Evolutionary conservation across 2,113 vertebrate genomes (phyloP), one percentile per base, ranked within the genome.

Genomic region (Pluvialis apricaria): DNA sequence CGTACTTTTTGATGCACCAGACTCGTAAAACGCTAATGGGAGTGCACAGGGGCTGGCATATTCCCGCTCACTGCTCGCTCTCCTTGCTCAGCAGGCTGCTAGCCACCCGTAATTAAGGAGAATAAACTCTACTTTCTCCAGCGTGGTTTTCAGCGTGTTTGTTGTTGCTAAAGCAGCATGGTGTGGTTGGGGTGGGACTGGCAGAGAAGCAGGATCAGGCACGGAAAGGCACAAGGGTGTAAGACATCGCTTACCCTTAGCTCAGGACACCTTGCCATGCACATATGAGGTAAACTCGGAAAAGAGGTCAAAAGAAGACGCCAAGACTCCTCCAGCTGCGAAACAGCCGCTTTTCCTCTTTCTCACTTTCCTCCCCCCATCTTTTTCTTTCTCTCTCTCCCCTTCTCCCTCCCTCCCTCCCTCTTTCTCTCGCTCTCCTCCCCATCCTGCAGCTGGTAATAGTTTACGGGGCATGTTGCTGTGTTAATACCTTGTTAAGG

Each of bases 401-500:
- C 17, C 19, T 47, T 75, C 18, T 29, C 11, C 29, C 9, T 83
- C 15, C 9, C 13, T 36, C 7, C 40, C 10, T 42, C 13, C 24
- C 13, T 49, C 9, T 2, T 24, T 20, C 29, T 26, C 4, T 8
- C 3, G 2, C n/a, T 34, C 6, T 51, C 16, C 32, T 69, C 38
- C 34, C 26, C 93, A 92, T 83, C 38, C 81, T 86, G 92, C 98
- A 98, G 98, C 97, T 98, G 98, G 97, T 97, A 98, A 97, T 95
- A 96, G 94, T 98, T 98, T 97, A 95, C 32, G 47, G 97, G 95
- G 86, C 93, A 72, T 79, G 58, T 92, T 77, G 89, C 85, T 57
- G 94, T 96, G 97, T 98, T 98, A 98, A 98, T 98, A 93, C 97
- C 96, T 98, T 98, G 97, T 98, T 98, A 98, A 97, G 96, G 95